Evolutionary conservation across 1,140 invertebrate species (phyloP).

Genomic region (Heliothis virescens): DNA sequence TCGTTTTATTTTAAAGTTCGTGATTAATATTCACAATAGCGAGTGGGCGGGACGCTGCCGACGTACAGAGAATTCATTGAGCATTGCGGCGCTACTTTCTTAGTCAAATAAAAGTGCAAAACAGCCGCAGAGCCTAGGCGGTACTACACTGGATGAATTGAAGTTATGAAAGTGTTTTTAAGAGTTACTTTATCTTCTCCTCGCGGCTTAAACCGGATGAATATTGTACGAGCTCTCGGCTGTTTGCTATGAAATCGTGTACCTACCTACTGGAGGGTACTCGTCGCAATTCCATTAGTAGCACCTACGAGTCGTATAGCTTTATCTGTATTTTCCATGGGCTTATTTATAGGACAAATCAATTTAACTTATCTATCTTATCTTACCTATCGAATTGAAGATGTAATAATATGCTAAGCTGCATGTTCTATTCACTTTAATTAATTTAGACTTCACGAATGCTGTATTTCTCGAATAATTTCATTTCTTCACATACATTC

Average conservation of each 20-base stretch:
- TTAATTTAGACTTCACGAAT: no score
- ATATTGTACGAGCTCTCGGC: slow-evolving; percentile 35
- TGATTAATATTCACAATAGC: slow-evolving; percentile 13
- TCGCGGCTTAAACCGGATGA: slow-evolving; percentile 31
- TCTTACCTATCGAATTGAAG: no score
- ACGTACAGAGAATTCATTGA: slow-evolving; percentile 11
- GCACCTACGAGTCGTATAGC: neutral
- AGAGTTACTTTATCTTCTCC: slow-evolving; percentile 43
- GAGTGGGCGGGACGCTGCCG: neutral
- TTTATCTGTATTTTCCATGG: slow-evolving; percentile 13
- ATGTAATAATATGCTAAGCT: no score
- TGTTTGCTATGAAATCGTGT: slow-evolving; percentile 32
- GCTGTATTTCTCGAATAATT: no score
- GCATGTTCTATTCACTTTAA: no score
- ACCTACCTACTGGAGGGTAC: neutral
- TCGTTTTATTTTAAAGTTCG: slow-evolving; percentile 4
- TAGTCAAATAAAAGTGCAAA: slow-evolving; percentile 44
- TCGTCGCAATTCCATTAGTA: slow-evolving; percentile 30
- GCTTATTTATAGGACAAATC: slow-evolving; percentile 2
- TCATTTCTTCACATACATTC: no score
- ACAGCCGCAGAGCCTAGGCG: slow-evolving; percentile 13
- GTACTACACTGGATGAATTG: slow-evolving; percentile 41
- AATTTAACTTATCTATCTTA: no score
- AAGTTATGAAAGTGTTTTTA: slow-evolving; percentile 49
- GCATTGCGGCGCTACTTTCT: slow-evolving; percentile 20